phyloP scores from a whole-genome alignment of 2,888 invertebrate species.

The Cephalotes varians region DNA sequence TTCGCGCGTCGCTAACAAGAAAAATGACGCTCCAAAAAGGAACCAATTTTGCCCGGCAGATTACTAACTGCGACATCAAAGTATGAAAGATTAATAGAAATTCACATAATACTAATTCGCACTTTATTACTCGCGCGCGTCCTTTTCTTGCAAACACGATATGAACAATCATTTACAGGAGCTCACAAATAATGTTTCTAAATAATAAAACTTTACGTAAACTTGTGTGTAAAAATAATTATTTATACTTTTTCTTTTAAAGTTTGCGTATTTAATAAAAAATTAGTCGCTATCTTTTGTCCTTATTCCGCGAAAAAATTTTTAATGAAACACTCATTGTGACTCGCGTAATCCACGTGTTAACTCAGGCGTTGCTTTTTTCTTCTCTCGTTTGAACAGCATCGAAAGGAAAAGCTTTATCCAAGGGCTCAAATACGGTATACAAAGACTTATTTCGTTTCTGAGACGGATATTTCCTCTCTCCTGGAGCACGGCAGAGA shows the following conservation, averaged over 20 bases:
- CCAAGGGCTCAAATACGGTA: slow-evolving; percentile 11
- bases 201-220: not conserved
- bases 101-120: not conserved
- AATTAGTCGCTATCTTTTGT: not conserved
- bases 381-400: not conserved
- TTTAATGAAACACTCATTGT: slow-evolving; percentile 6
- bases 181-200: no score
- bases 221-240: not conserved
- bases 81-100: slow-evolving; percentile 27
- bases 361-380: not conserved
- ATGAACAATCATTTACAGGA: not conserved
- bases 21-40: slow-evolving; percentile 20
- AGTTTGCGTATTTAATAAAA: not conserved
- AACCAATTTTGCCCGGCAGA: slow-evolving; percentile 23
- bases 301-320: not conserved
- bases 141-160: not conserved
- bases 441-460: slow-evolving; percentile 48
- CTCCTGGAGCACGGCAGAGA: slow-evolving; percentile 28
- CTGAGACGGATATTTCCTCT: slow-evolving; percentile 57
- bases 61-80: slow-evolving; percentile 27
- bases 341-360: slow-evolving; percentile 13
- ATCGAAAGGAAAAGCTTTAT: slow-evolving; percentile 51
- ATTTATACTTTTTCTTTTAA: not conserved
- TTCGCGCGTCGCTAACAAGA: slow-evolving; percentile 21
- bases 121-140: not conserved